phyloP scores from a whole-genome alignment of 2,888 invertebrate species.

The Ferrisia virgata region DNA sequence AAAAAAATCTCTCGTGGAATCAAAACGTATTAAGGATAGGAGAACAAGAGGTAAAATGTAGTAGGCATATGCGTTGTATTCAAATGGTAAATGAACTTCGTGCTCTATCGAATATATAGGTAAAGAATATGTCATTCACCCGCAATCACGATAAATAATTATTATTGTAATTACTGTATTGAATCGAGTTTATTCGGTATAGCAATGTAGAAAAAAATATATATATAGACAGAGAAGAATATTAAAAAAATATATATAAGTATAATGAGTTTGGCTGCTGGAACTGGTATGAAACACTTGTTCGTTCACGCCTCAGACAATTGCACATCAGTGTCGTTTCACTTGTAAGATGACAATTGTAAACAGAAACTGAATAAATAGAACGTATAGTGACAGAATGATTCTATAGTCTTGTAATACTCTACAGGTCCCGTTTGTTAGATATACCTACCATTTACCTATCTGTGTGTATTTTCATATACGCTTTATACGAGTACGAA shows the following conservation, averaged over 20 bases:
- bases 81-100: constrained; percentile 10
- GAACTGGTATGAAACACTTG: constrained; percentile 32
- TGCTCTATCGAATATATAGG: constrained; percentile 29
- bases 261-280: constrained; percentile 9
- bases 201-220: not conserved
- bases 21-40: too few relatives aligned
- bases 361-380: constrained; percentile 14
- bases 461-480: too few relatives aligned
- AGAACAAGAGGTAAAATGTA: not conserved
- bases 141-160: constrained; percentile 4
- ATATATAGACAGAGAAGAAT: not conserved
- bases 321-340: constrained; percentile 17
- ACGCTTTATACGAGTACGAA: too few relatives aligned
- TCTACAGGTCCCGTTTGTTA: not conserved
- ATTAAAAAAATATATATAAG: not conserved
- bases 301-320: constrained; percentile 32
- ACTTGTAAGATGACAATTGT: constrained; percentile 12
- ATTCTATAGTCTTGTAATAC: not conserved
- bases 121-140: constrained; percentile 32
- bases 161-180: not conserved
- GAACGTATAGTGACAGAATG: not conserved
- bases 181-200: constrained; percentile 1
- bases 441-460: not conserved
- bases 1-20: not conserved
- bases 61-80: not conserved